These are phyloP conservation scores for Amia ocellicauda DNA, from an alignment of 2,113 vertebrate genomes.

Conservation along the genomic window DNA sequence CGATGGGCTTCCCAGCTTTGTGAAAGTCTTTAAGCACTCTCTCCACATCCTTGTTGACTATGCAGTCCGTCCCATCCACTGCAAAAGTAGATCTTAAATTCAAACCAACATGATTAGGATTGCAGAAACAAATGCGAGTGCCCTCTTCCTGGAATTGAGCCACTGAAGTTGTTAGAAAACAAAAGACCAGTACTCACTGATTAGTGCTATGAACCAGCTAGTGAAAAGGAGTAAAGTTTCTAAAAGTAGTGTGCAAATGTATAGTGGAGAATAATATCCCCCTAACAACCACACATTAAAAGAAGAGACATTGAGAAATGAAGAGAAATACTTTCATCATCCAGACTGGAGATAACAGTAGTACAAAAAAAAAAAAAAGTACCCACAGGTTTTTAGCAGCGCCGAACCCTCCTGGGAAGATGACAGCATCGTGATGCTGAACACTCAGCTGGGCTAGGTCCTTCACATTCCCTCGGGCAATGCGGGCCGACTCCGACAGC, in stretches of 20 bases:
- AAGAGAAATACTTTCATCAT: too few species aligned
- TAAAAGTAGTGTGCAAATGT: too few species aligned
- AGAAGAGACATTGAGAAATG: too few species aligned
- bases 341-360: too few species aligned
- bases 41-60: slow-evolving; percentile 71
- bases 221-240: too few species aligned
- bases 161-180: too few species aligned
- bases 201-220: too few species aligned
- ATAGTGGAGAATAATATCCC: too few species aligned
- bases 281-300: too few species aligned
- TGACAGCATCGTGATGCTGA: slow-evolving; percentile 44
- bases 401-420: slow-evolving; percentile 55
- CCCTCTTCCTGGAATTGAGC: too few species aligned
- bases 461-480: slow-evolving; percentile 45
- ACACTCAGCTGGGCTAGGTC: slow-evolving; percentile 42
- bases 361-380: not conserved
- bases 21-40: slow-evolving; percentile 79
- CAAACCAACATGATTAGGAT: not conserved
- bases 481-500: slow-evolving; percentile 48
- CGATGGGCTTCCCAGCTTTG: slow-evolving; percentile 77
- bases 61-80: slow-evolving; percentile 76
- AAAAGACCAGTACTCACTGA: too few species aligned
- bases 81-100: slow-evolving; percentile 77
- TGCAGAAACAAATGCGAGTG: too few species aligned
- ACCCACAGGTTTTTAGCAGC: slow-evolving; percentile 54